phyloP scores from a whole-genome alignment of 2,797 vertebrate genomes.

The Periparus ater region DNA sequence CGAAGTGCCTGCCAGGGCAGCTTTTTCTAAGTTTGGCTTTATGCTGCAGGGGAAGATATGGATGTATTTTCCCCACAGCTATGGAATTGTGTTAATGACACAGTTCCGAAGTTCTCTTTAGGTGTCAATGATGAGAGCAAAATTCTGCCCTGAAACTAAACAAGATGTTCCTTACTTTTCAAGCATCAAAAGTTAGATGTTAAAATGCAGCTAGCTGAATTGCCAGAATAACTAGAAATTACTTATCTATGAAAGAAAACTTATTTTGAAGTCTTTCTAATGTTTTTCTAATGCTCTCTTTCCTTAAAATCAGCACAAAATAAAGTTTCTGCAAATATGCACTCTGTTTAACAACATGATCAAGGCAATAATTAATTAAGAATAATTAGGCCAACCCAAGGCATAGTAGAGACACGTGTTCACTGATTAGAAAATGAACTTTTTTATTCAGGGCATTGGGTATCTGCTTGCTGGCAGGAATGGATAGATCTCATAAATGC shows the following conservation, averaged over 20 bases:
- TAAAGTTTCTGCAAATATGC: background rate
- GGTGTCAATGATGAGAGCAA: background rate
- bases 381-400: background rate
- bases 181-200: background rate
- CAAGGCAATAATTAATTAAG: slow-evolving; percentile 24
- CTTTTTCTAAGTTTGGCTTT: background rate
- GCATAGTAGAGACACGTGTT: background rate
- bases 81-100: background rate
- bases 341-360: background rate
- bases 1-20: background rate
- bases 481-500: background rate
- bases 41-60: background rate
- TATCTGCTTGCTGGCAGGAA: background rate
- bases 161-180: background rate
- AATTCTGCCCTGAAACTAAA: background rate
- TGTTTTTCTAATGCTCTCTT: background rate
- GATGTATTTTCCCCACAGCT: background rate
- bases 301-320: slow-evolving; percentile 13
- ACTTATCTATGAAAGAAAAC: background rate
- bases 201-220: background rate
- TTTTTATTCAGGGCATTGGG: background rate
- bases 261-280: background rate
- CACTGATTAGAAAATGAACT: background rate
- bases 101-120: background rate
- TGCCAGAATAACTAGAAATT: background rate